Conservation (phyloP, 2,888 invertebrate species). For the Parnassius mnemosyne region DNA sequence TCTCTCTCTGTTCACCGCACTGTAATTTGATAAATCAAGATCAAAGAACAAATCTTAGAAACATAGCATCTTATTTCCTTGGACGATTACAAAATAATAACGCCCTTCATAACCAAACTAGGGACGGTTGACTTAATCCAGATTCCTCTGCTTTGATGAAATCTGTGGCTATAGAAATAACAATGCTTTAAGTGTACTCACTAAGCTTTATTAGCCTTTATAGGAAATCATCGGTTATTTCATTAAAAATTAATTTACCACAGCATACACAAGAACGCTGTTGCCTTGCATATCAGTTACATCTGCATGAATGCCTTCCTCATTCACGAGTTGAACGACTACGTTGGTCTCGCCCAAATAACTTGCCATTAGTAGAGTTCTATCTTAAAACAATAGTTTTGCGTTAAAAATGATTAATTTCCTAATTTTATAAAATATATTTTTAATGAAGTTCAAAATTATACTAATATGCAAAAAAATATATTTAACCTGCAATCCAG, state of each 20-base stretch:
- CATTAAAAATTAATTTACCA: constrained; percentile 44
- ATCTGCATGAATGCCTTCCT: constrained; percentile 65
- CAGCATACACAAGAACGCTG: constrained; percentile 77
- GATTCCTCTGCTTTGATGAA: too few relatives aligned
- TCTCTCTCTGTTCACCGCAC: constrained; percentile 57
- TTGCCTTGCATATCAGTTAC: constrained; percentile 77
- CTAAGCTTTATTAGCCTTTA: neutral
- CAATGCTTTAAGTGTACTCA: too few relatives aligned
- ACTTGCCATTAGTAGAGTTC: constrained; percentile 60
- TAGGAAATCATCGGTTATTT: neutral
- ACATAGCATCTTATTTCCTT: too few relatives aligned
- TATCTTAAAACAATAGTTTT: constrained; percentile 29
- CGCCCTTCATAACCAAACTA: too few relatives aligned
- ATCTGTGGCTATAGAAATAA: too few relatives aligned
- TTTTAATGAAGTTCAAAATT: too few relatives aligned
- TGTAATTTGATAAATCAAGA: constrained; percentile 30
- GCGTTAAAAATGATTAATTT: too few relatives aligned
- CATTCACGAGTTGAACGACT: constrained; percentile 59
- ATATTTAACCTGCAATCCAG: constrained; percentile 51
- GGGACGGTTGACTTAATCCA: too few relatives aligned
- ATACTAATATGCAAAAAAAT: neutral
- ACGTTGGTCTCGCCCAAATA: constrained; percentile 53
- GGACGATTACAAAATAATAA: too few relatives aligned
- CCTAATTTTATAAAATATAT: too few relatives aligned
- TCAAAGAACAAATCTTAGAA: too few relatives aligned